Evolutionary conservation across 2,888 invertebrate species (phyloP).

Genomic region (Bembecia ichneumoniformis): DNA sequence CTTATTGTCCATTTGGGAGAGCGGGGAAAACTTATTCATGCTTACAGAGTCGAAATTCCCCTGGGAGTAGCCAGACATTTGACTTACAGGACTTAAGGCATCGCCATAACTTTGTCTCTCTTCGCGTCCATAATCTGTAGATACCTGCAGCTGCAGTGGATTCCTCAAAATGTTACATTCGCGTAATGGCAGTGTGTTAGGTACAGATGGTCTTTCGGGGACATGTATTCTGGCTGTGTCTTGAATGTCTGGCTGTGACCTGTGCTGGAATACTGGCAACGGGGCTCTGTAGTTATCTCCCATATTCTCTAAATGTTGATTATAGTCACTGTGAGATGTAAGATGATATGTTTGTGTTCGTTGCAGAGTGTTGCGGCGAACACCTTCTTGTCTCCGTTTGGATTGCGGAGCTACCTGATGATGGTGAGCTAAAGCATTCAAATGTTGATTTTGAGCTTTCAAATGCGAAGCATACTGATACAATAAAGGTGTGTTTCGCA

Average conservation of each 20-base stretch:
- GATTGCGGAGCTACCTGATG: conserved; percentile 46
- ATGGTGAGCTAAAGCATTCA: conserved; percentile 48
- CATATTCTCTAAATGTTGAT: conserved; percentile 58
- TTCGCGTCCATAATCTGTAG: conserved; percentile 48
- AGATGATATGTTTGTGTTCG: conserved; percentile 66
- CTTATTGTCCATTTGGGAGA: conserved; percentile 52
- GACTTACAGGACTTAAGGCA: conserved; percentile 55
- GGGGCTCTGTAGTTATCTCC: conserved; percentile 43
- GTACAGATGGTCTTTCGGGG: conserved; percentile 47
- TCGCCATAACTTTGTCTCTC: conserved; percentile 45
- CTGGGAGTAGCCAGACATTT: conserved; percentile 52
- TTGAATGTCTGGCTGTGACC: conserved; percentile 59
- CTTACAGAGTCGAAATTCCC: conserved; percentile 54
- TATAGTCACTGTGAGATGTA: conserved; percentile 65
- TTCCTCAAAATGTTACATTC: conserved; percentile 50
- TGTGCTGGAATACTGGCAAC: conserved; percentile 43
- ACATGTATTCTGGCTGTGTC: conserved; percentile 38
- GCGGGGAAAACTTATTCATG: conserved; percentile 57
- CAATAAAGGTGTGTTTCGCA: conserved; percentile 52
- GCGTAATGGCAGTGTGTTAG: conserved; percentile 53
- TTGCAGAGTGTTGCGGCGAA: conserved; percentile 55
- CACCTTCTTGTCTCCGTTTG: conserved; percentile 47
- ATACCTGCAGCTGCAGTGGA: conserved; percentile 56
- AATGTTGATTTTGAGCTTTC: conserved; percentile 61
- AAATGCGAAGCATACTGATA: conserved; percentile 67